Conservation (phyloP, 2,113 vertebrate species). For the Onychostoma macrolepis region DNA sequence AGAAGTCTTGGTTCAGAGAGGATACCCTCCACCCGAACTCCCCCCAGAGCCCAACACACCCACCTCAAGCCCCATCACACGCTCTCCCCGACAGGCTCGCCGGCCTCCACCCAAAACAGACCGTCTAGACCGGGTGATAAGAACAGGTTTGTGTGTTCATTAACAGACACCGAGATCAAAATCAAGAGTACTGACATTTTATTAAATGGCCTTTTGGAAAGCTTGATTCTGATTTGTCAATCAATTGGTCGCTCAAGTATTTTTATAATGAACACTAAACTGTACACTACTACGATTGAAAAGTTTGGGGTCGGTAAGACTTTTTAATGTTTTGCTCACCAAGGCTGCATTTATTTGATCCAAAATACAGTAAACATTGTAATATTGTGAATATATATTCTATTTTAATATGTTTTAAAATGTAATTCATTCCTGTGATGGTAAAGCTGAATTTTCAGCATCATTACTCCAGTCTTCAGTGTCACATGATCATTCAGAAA, state of each 20-base stretch:
- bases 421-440: not conserved
- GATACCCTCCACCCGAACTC: constrained; percentile 85
- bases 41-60: constrained; percentile 91
- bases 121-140: constrained; percentile 87
- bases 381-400: not conserved
- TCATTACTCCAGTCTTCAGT: not conserved
- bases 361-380: not conserved
- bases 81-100: constrained; percentile 87
- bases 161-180: not conserved
- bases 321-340: not conserved
- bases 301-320: not conserved
- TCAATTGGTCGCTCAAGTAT: not conserved
- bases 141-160: constrained; percentile 79
- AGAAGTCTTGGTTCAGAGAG: constrained; percentile 90
- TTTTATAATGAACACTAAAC: not conserved
- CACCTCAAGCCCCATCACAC: constrained; percentile 85
- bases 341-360: not conserved
- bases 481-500: not conserved
- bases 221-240: not conserved
- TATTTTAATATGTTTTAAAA: not conserved
- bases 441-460: not conserved
- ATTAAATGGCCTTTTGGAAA: not conserved
- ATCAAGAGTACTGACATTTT: not conserved
- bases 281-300: not conserved
- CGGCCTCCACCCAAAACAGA: constrained; percentile 84